Conservation (phyloP, 2,113 vertebrate species). For the Apaloderma vittatum region DNA sequence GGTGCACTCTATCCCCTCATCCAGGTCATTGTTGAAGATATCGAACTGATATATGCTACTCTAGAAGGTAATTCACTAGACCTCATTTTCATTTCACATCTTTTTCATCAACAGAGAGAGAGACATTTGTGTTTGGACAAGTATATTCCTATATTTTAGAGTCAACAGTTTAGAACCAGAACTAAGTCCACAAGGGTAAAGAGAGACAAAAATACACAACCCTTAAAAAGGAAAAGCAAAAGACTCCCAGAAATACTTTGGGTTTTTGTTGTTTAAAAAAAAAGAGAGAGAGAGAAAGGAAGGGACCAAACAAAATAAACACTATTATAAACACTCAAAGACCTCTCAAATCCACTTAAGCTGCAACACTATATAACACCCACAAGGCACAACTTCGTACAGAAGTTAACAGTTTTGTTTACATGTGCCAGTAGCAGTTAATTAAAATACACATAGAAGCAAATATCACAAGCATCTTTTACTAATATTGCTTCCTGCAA, state of each 20-base stretch:
- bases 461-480: not conserved
- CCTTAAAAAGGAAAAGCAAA: not conserved
- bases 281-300: not conserved
- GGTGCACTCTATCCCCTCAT: too few species aligned
- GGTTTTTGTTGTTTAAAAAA: not conserved
- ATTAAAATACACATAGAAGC: not conserved
- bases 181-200: not conserved
- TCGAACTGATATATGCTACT: too few species aligned
- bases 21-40: too few species aligned
- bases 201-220: not conserved
- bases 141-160: not conserved
- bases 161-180: not conserved
- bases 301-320: fast-evolving
- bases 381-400: not conserved
- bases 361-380: not conserved
- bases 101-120: not conserved
- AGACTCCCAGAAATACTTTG: not conserved
- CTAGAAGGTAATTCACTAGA: not conserved
- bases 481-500: not conserved
- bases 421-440: not conserved
- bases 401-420: not conserved
- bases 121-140: not conserved
- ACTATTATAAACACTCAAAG: not conserved
- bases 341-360: not conserved
- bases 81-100: not conserved